These are phyloP conservation scores for Drosophila mulleri DNA, from an alignment of 2,888 invertebrate species.

Conservation along the genomic window DNA sequence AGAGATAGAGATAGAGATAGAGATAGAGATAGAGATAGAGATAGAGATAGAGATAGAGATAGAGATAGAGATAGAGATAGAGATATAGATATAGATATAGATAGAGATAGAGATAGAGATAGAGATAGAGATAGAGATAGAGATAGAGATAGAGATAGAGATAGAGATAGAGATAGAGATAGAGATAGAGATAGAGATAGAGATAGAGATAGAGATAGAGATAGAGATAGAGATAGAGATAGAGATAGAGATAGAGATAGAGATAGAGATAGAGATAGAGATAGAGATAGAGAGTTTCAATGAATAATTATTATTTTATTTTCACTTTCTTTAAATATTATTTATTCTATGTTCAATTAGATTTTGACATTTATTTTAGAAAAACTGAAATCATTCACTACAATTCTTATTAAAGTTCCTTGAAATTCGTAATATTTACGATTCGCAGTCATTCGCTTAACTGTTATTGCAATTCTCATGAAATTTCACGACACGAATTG, in stretches of 20 bases:
- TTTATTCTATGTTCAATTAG: neutral
- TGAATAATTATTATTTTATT: neutral
- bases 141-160: neutral
- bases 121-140: neutral
- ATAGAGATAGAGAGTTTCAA: neutral
- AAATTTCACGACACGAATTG: constrained; percentile 5
- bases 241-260: neutral
- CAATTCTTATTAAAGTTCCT: neutral
- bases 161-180: neutral
- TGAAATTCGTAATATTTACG: neutral
- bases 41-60: neutral
- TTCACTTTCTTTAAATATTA: neutral
- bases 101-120: neutral
- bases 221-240: neutral
- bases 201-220: neutral
- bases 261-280: neutral
- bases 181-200: neutral
- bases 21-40: neutral
- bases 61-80: neutral
- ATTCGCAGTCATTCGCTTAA: neutral
- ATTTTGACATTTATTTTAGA: neutral
- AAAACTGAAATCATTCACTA: neutral
- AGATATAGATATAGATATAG: neutral
- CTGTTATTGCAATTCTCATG: neutral
- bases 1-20: neutral